These are phyloP conservation scores for Lasioglossum marginatum DNA, from an alignment of 2,888 invertebrate genomes.

Conservation along the genomic window DNA sequence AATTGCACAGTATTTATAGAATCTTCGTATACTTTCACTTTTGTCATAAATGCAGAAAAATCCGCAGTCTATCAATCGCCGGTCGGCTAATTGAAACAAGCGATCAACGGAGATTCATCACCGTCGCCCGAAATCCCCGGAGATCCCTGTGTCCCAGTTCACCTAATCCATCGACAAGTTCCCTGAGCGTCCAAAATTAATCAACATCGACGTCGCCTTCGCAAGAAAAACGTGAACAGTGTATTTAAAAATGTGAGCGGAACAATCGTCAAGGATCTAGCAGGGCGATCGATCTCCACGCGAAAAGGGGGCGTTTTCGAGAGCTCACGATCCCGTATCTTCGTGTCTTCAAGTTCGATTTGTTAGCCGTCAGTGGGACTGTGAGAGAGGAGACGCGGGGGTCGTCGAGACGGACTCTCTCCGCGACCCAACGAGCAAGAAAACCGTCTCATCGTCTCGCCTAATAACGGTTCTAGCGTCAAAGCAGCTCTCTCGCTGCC, in stretches of 20 bases:
- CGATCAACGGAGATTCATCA: background rate
- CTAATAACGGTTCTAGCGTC: constrained; percentile 69
- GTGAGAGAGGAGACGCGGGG: constrained; percentile 1
- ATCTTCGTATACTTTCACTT: no score
- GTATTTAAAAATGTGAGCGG: background rate
- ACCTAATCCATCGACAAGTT: background rate
- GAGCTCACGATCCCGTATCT: background rate
- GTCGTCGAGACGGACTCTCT: constrained; percentile 43
- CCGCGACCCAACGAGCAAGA: constrained; percentile 54
- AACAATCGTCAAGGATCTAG: background rate
- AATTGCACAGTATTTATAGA: no score
- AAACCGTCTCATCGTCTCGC: constrained; percentile 64
- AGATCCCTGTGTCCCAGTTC: background rate
- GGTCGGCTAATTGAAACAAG: background rate
- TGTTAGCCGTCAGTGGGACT: constrained; percentile 42
- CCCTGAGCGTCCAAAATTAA: background rate
- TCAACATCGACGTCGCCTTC: background rate
- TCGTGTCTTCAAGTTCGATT: constrained; percentile 43
- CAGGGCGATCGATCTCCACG: constrained; percentile 16
- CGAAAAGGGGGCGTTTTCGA: constrained; percentile 19
- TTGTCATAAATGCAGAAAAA: no score
- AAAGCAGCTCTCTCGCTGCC: constrained; percentile 44
- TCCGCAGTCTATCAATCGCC: no score
- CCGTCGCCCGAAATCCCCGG: background rate
- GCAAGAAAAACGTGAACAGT: background rate